Evolutionary conservation across 2,888 invertebrate species (phyloP), one percentile per base, ranked within the genome.

Genomic region (Dorcus parallelipipedus): DNA sequence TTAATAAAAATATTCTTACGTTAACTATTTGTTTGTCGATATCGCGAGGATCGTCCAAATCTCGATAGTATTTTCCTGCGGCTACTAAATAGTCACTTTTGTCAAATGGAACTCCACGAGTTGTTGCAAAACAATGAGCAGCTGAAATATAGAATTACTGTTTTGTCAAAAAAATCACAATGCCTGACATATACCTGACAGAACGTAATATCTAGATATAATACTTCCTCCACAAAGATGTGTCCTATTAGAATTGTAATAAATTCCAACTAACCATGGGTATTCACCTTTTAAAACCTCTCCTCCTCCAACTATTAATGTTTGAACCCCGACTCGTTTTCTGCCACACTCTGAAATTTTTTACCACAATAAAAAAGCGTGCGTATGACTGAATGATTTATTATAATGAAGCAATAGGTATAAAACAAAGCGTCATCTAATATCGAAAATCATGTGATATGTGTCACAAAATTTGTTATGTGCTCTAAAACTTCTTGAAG

Each of bases 41-140:
- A 60, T 76, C 75, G 43, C 64, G 59, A 3, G 55, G 4, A 61
- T 75, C 66, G 20, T 66, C 58, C 48, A 68, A 74, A 4, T 58
- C 33, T 33, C 71, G 67, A 63, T 69, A 75, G 59, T 72, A 74
- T 63, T 76, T 77, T 47, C 76, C 76, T 6, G 72, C 74, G 2
- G 65, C 72, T 17, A 76, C 62, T 47, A 58, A 56, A 33, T 65
- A 69, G 7, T 41, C 33, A 39, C 54, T 14, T 57, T 61, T 47
- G 23, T 33, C 8, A 53, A 41, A 49, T 38, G 49, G 48, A 5
- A 58, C 14, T 33, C 1, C 68, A 68, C 20, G 14, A 9, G 4
- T 45, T 23, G 20, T 45, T 20, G 26, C 9, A 20, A 45, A 45
- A 20, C 75, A 75, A 64, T 75, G 75, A 2, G 59, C 59, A 26